phyloP scores from a whole-genome alignment of 2,888 invertebrate genomes.

The Thymelicus acteon region DNA sequence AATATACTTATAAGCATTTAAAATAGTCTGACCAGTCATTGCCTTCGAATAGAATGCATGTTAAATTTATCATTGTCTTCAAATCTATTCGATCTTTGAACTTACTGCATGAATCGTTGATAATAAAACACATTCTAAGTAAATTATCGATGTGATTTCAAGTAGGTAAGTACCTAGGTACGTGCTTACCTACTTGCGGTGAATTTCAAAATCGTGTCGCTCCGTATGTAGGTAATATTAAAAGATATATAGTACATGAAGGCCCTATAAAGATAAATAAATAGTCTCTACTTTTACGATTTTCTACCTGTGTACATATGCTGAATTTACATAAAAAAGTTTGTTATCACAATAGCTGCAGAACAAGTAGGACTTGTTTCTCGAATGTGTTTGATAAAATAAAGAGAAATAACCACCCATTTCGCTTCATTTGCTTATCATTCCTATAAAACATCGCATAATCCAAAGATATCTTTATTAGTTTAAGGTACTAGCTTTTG shows the following conservation, averaged over 20 bases:
- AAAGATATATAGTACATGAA: too few species aligned
- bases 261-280: too few species aligned
- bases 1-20: too few species aligned
- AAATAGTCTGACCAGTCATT: conserved; percentile 19
- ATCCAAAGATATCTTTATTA: conserved; percentile 8
- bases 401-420: conserved; percentile 4
- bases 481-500: conserved; percentile 1
- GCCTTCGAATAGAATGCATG: conserved; percentile 22
- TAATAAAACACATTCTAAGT: background rate
- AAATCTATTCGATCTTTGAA: conserved; percentile 28
- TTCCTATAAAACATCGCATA: conserved; percentile 4
- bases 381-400: conserved; percentile 5
- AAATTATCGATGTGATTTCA: too few species aligned
- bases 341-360: background rate
- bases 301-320: too few species aligned
- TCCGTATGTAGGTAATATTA: too few species aligned
- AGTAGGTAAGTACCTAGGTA: too few species aligned
- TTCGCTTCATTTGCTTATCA: conserved; percentile 10
- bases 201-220: too few species aligned
- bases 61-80: conserved; percentile 26
- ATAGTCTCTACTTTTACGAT: too few species aligned
- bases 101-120: background rate
- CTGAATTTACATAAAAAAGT: background rate
- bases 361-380: background rate
- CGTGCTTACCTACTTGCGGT: too few species aligned